Base-by-base conservation (phyloP, 2,888 invertebrate genomes). In the Myopa testacea region DNA sequence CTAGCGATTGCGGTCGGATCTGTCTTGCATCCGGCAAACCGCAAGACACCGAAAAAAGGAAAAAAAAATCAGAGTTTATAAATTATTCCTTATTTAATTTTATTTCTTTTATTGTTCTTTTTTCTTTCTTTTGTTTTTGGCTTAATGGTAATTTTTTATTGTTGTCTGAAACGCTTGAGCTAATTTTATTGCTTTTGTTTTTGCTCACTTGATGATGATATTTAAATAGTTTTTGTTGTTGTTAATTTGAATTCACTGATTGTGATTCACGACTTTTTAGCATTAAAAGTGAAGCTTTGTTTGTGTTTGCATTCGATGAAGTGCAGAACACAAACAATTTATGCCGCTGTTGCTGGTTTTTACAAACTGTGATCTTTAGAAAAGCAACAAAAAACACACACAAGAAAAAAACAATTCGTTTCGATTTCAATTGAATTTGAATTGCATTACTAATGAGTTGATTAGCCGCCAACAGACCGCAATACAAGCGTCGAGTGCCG, bases 241-340 rank as follows among this genome's bases (percentile, higher is more conserved):
- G 10, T 6, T 45, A 45, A 45, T 45, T 45, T 45, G 6, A 45
- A 45, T 45, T 45, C 10, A 45, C 6, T 26, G 1, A 50, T 50
- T 67, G 67, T 40, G 67, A 67, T 38, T 67, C 67, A 67, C 40
- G 67, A 67, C 40, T 67, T 40, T 67, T 67, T 40, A 10, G 3
- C 37, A n/a, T 52, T 37, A 52, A 4, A 52, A n/a, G 10, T 52
- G 52, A 34, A 0, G 55, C 50, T 19, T 34, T 69, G 12, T 4
- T n/a, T 3, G 52, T 45, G 40, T 45, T 45, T 38, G 67, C 37
- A 7, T 37, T 8, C 4, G 67, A 16, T 40, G n/a, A 8, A 16
- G 67, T 5, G 12, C 40, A 14, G 14, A 26, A 26, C 26, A 26
- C 26, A 26, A 26, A 26, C 26, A 26, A 26, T 26, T 26, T 26